phyloP scores from a whole-genome alignment of 2,113 vertebrate genomes.

The Cebidichthys violaceus region DNA sequence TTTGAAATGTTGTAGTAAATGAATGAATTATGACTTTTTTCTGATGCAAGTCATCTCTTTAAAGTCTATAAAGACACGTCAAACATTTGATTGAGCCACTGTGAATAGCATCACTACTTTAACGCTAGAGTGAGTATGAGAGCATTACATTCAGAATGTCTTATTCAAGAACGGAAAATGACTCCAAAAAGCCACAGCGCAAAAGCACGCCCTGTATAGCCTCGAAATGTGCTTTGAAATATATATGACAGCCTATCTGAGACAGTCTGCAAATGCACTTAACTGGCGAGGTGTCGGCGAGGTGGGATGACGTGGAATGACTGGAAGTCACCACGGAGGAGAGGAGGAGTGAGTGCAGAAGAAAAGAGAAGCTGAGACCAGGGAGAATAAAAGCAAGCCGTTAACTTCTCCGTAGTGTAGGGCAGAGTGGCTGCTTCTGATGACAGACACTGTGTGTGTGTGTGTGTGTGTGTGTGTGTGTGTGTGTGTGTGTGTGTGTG shows the following conservation, averaged over 20 bases:
- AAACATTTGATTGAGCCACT: constrained; percentile 19
- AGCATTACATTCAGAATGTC: constrained; percentile 31
- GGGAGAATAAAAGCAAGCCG: constrained; percentile 55
- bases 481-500: constrained; percentile 29
- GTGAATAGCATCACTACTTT: constrained; percentile 22
- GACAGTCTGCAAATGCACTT: constrained; percentile 67
- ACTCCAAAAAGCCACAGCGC: constrained; percentile 26
- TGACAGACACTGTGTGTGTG: constrained; percentile 41
- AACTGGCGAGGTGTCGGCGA: constrained; percentile 54
- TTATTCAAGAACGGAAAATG: constrained; percentile 44
- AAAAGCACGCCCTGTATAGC: constrained; percentile 7
- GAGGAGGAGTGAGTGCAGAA: constrained; percentile 18
- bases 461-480: constrained; percentile 22
- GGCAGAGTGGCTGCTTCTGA: constrained; percentile 53
- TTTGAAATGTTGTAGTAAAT: constrained; percentile 9
- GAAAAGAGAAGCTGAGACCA: constrained; percentile 24
- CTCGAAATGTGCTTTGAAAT: constrained; percentile 67
- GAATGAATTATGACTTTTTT: neutral
- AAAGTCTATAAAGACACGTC: neutral
- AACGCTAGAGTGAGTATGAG: neutral
- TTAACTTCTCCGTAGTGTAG: constrained; percentile 55
- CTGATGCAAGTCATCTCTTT: neutral
- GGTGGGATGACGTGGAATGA: constrained; percentile 45
- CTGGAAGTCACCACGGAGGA: constrained; percentile 36
- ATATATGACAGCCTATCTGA: constrained; percentile 70